phyloP scores from a whole-genome alignment of 1,140 invertebrate species.

The Caerostris darwini region DNA sequence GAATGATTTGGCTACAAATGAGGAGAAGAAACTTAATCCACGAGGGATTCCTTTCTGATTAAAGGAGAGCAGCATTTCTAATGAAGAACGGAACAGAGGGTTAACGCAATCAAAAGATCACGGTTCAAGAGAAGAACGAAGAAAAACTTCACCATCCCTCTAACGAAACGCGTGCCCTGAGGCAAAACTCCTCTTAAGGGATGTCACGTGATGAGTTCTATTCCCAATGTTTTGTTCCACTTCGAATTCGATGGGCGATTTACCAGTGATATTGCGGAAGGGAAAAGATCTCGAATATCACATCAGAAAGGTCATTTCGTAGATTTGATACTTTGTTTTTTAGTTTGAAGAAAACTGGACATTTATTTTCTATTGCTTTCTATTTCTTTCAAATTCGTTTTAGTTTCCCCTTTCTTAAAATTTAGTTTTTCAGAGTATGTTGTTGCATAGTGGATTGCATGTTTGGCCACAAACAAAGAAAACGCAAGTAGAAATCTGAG shows the following conservation, averaged over 20 bases:
- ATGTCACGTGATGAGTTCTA: constrained; percentile 14
- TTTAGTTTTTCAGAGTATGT: no score
- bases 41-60: constrained; percentile 26
- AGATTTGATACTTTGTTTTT: neutral
- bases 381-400: neutral
- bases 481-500: no score
- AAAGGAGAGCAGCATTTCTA: constrained; percentile 29
- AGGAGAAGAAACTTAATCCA: neutral
- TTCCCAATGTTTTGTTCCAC: neutral
- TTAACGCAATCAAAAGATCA: constrained; percentile 30
- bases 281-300: neutral
- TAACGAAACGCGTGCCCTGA: neutral
- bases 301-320: no score
- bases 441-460: no score
- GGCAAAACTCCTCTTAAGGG: neutral
- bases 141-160: neutral
- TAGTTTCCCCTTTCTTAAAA: neutral
- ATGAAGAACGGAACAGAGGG: constrained; percentile 17
- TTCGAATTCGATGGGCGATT: no score
- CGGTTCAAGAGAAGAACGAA: neutral
- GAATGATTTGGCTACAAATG: constrained; percentile 23
- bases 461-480: no score
- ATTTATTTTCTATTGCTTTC: neutral
- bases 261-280: neutral
- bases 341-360: neutral